Evolutionary conservation across 2,113 vertebrate species (phyloP).

Genomic region (Cisticola juncidis): DNA sequence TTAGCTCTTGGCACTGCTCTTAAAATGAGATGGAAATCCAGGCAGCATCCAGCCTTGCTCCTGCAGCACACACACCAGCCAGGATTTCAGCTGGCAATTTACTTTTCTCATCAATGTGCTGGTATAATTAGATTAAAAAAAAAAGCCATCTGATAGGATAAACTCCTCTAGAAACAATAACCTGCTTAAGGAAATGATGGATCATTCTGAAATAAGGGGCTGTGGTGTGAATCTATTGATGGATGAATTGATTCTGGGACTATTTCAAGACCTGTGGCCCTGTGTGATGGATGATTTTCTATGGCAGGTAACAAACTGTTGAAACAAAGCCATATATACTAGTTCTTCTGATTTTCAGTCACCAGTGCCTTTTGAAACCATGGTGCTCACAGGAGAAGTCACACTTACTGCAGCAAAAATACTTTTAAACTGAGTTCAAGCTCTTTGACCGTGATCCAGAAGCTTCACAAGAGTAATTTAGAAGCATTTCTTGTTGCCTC

Average conservation of each 20-base stretch:
- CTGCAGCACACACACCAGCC: background rate
- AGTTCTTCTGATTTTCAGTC: background rate
- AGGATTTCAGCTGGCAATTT: background rate
- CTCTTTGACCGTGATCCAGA: background rate
- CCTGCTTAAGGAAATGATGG: constrained; percentile 7
- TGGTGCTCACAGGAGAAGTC: background rate
- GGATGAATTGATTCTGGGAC: background rate
- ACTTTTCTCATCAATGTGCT: background rate
- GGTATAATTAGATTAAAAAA: background rate
- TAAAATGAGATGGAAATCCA: background rate
- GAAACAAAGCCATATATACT: background rate
- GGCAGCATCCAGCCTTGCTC: background rate
- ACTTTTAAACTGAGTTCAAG: background rate
- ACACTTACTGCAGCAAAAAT: background rate
- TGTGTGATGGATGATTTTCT: background rate
- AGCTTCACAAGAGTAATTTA: background rate
- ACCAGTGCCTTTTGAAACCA: background rate
- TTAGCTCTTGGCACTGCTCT: constrained; percentile 31
- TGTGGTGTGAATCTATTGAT: background rate
- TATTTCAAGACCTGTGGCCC: background rate
- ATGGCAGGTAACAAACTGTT: background rate
- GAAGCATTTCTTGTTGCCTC: background rate
- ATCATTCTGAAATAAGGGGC: background rate
- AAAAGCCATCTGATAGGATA: background rate
- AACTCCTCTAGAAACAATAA: background rate